A percentile compares a stretch with the other conserved stretches of the same genome.
These are phyloP conservation scores for Danio tinwini DNA, from an alignment of 2,797 vertebrate species.

Conservation along the genomic window DNA sequence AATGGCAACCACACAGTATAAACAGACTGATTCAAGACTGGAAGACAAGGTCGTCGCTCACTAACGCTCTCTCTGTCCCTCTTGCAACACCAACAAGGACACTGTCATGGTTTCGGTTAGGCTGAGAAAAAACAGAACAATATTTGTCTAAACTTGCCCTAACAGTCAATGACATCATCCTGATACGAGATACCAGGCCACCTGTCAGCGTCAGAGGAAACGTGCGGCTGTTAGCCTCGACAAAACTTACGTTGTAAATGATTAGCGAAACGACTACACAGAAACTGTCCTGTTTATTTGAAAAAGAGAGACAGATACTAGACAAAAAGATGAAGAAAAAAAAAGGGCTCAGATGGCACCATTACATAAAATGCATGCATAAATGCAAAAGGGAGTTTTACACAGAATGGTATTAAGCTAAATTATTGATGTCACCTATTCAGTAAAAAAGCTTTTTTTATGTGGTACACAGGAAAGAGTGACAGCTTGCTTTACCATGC, in stretches of 20 bases:
- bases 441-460: conserved; percentile 47
- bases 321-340: neutral
- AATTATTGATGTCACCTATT: conserved; percentile 56
- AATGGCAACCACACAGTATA: conserved; percentile 1
- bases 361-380: conserved; percentile 30
- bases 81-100: conserved; percentile 48
- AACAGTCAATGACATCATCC: conserved; percentile 75
- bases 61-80: conserved; percentile 4
- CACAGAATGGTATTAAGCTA: conserved; percentile 7
- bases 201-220: conserved; percentile 54
- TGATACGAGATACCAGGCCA: conserved; percentile 72
- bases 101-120: conserved; percentile 61
- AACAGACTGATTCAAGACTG: conserved; percentile 8
- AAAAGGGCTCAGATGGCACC: conserved; percentile 2
- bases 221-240: neutral
- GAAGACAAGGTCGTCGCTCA: conserved; percentile 1
- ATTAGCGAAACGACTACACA: conserved; percentile 42
- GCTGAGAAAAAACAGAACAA: conserved; percentile 42
- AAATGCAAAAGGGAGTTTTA: conserved; percentile 35
- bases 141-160: conserved; percentile 53
- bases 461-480: neutral
- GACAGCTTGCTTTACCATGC: neutral
- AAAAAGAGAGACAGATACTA: conserved; percentile 31
- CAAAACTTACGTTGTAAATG: conserved; percentile 40
- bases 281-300: conserved; percentile 42